Percentiles rank a stretch among this genome's conserved stretches.
phyloP scores from a whole-genome alignment of 2,113 vertebrate genomes.

The Lampris incognitus region DNA sequence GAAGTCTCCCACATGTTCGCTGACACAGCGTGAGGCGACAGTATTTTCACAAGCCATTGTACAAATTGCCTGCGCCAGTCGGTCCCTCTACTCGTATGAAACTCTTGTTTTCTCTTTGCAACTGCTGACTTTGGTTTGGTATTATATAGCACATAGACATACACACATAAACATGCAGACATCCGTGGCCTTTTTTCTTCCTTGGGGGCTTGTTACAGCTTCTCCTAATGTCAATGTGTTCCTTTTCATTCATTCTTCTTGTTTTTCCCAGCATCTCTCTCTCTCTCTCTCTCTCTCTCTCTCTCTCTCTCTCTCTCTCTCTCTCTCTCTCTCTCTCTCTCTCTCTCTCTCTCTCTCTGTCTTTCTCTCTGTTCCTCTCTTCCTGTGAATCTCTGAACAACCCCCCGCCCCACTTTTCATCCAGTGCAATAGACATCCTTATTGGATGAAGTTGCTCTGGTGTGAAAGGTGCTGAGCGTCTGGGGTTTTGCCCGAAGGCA shows the following conservation, averaged over 20 bases:
- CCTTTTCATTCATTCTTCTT: slow-evolving; percentile 46
- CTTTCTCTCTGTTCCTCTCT: slow-evolving; percentile 8
- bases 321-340: slow-evolving; percentile 6
- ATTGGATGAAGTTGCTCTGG: slow-evolving; percentile 53
- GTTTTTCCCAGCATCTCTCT: slow-evolving; percentile 23
- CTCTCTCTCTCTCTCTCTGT: slow-evolving; percentile 9
- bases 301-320: background rate
- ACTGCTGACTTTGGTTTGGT: too few relatives aligned
- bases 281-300: background rate
- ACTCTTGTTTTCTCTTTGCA: too few relatives aligned
- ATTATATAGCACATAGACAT: background rate
- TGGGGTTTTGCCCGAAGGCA: slow-evolving; percentile 53
- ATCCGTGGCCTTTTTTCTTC: background rate
- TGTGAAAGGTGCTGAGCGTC: slow-evolving; percentile 32
- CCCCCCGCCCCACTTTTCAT: too few relatives aligned
- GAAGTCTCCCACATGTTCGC: too few relatives aligned
- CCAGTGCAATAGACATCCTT: slow-evolving; percentile 33
- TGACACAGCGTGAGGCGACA: too few relatives aligned
- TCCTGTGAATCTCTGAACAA: too few relatives aligned
- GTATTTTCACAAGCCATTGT: too few relatives aligned
- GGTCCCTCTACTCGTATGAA: too few relatives aligned
- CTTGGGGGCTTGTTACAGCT: slow-evolving; percentile 22
- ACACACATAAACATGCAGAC: background rate
- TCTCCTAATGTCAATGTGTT: slow-evolving; percentile 30
- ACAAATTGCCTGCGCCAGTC: too few relatives aligned